Conservation (phyloP, 2,113 vertebrate genomes). For the Gambusia affinis region DNA sequence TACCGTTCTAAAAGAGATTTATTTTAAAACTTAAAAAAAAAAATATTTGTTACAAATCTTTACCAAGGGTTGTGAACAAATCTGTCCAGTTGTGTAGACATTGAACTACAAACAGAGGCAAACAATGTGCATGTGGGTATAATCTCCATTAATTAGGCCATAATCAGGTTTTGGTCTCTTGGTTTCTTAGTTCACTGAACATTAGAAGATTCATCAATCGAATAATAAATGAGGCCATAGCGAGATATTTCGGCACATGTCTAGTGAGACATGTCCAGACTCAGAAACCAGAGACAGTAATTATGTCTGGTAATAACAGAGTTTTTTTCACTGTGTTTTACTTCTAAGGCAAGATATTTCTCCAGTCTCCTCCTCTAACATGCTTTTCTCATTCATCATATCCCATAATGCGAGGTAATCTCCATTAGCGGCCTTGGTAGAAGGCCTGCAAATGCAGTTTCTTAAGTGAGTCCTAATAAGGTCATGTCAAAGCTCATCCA, state of each 20-base stretch:
- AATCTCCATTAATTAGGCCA: conserved; percentile 66
- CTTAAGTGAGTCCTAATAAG: conserved; percentile 75
- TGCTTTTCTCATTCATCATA: conserved; percentile 34
- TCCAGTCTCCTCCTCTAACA: conserved; percentile 4
- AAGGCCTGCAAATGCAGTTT: conserved; percentile 58
- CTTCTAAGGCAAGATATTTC: conserved; percentile 16
- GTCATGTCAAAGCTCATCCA: conserved; percentile 75
- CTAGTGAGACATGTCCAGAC: conserved; percentile 29
- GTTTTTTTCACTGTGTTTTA: conserved; percentile 16
- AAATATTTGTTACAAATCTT: background rate
- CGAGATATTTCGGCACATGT: conserved; percentile 59
- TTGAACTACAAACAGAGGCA: conserved; percentile 15
- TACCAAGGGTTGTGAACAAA: background rate
- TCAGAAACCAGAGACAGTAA: conserved; percentile 39
- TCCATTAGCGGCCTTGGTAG: conserved; percentile 45
- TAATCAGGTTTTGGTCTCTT: conserved; percentile 31
- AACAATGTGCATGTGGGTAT: background rate
- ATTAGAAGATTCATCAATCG: conserved; percentile 76
- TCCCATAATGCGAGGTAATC: conserved; percentile 54
- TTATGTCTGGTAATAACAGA: conserved; percentile 30
- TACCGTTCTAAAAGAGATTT: background rate
- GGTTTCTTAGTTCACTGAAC: conserved; percentile 78
- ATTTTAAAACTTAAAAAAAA: background rate
- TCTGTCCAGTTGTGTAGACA: background rate
- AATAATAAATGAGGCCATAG: conserved; percentile 74